These are phyloP conservation scores for Gobio gobio DNA, from an alignment of 2,113 vertebrate genomes.

Conservation along the genomic window DNA sequence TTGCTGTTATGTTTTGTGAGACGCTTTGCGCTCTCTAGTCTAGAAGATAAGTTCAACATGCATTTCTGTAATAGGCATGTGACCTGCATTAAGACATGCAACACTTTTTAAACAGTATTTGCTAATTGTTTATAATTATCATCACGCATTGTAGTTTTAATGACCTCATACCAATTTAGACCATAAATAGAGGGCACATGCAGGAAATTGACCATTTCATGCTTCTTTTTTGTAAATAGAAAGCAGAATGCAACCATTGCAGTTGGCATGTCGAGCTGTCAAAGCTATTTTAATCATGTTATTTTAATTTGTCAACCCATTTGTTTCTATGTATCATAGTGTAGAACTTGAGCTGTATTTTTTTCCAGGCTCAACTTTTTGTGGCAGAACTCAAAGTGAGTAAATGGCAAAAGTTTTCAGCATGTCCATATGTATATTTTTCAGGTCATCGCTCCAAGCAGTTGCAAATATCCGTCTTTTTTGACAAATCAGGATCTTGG, in stretches of 20 bases:
- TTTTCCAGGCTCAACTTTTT: background rate
- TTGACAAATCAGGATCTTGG: slow-evolving; percentile 54
- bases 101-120: background rate
- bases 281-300: too few species aligned
- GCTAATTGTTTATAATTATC: background rate
- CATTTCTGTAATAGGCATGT: background rate
- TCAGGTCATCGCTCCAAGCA: slow-evolving; percentile 39
- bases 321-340: too few species aligned
- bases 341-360: background rate
- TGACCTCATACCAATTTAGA: background rate
- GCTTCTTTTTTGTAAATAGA: background rate
- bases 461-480: slow-evolving; percentile 31
- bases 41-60: background rate
- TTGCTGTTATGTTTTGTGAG: background rate
- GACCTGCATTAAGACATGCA: background rate
- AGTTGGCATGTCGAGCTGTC: background rate
- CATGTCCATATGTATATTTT: background rate
- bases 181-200: background rate
- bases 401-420: slow-evolving; percentile 28
- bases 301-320: too few species aligned
- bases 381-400: background rate
- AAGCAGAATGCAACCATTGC: background rate
- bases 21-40: background rate
- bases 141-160: background rate
- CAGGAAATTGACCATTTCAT: slow-evolving; percentile 30